Evolutionary conservation across 2,888 invertebrate species (phyloP).

Genomic region (Parnassius glacialis): DNA sequence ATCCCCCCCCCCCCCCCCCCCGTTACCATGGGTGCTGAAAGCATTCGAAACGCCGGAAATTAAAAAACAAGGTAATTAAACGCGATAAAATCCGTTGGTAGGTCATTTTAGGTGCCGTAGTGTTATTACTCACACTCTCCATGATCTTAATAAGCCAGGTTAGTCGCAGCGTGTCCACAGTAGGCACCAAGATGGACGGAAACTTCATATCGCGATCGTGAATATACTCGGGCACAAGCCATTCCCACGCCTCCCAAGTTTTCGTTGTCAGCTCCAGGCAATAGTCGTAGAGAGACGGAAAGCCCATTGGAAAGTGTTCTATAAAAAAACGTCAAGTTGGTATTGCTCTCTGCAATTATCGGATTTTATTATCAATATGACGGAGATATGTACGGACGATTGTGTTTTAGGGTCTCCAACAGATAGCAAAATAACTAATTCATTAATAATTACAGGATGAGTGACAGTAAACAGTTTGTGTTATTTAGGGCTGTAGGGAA

Average conservation of each 20-base stretch:
- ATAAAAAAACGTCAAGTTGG: slow-evolving; percentile 30
- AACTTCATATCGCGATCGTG: slow-evolving; percentile 87
- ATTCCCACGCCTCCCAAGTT: slow-evolving; percentile 93
- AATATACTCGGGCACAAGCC: slow-evolving; percentile 87
- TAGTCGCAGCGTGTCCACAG: slow-evolving; percentile 91
- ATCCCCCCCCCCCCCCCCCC: too few species aligned
- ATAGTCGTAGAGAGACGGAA: slow-evolving; percentile 90
- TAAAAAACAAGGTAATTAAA: too few species aligned
- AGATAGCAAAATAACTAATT: too few species aligned
- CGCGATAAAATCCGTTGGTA: too few species aligned
- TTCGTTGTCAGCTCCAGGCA: slow-evolving; percentile 84
- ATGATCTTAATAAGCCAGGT: slow-evolving; percentile 89
- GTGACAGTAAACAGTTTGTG: too few species aligned
- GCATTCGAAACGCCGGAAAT: too few species aligned
- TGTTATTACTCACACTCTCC: slow-evolving; percentile 82
- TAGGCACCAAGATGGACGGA: slow-evolving; percentile 87
- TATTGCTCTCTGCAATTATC: neutral
- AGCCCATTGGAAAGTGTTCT: slow-evolving; percentile 87
- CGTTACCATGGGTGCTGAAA: too few species aligned
- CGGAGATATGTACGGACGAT: neutral
- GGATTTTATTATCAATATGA: neutral
- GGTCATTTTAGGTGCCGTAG: too few species aligned
- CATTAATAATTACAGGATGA: too few species aligned
- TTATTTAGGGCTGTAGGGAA: too few species aligned
- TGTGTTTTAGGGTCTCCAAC: too few species aligned